Evolutionary conservation across 2,797 vertebrate species (phyloP), one percentile per base, ranked within the genome.

Genomic region (Leptodactylus fallax): DNA sequence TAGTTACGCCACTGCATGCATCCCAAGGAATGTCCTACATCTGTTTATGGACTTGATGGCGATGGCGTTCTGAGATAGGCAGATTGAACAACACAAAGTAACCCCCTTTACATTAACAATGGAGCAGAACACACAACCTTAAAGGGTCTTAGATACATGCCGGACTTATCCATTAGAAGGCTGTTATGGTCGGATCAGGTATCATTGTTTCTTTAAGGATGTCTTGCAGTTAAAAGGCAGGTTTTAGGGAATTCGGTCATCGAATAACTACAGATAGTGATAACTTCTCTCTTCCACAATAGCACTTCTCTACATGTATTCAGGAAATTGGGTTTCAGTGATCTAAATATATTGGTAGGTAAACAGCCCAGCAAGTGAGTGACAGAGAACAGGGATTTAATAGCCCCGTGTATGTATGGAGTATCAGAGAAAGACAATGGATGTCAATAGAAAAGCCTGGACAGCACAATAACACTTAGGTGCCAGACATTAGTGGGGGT

Each of bases 381-480:
- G n/a, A 61, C 61, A 80, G 13, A 14, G 56, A 71, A 45, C 17
- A 58, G 51, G 55, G 25, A 60, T 72, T 6, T 51, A 45, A 81
- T 25, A 84, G 77, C 16, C 65, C 16, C 53, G 36, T 10, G 53
- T 85, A 80, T 88, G 84, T 79, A 27, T 2, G 71, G n/a, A 61
- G 65, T 1, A 76, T 80, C 21, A 53, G 8, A 21, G 16, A 67
- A 67, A 81, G 12, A 88, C 87, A 88, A 88, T 88, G 12, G 83
- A 58, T 76, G 55, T 53, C 79, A 81, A 88, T 78, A 84, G n/a
- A n/a, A 61, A 78, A 83, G 1, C 8, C 27, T n/a, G 63, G 77
- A 55, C 45, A 65, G 3, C 23, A 25, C 65, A 72, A 84, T 71
- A 53, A 55, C 49, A 65, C 27, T 7, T 19, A 7, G 2, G 23